Evolutionary conservation across 1,140 invertebrate species (phyloP).

Genomic region (Nasonia giraulti): DNA sequence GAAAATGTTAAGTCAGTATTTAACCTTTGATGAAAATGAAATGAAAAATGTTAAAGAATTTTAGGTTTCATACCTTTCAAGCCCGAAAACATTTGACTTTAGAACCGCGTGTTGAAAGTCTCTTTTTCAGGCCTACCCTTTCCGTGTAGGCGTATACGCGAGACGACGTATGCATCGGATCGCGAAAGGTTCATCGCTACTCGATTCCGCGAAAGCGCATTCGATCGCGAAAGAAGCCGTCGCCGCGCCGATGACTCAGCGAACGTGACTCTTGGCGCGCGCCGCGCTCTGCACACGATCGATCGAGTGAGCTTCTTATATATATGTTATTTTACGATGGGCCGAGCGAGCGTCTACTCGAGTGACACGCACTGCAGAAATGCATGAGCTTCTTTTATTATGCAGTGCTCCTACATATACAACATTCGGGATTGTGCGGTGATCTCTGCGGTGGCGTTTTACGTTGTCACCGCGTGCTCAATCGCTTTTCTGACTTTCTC

Average conservation of each 20-base stretch:
- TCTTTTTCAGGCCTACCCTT: no score
- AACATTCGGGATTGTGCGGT: neutral
- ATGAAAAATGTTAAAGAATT: no score
- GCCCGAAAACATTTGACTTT: no score
- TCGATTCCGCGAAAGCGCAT: neutral
- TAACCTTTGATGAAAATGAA: no score
- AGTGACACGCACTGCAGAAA: neutral
- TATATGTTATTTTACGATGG: neutral
- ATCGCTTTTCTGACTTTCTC: neutral
- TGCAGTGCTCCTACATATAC: neutral
- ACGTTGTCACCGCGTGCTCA: neutral
- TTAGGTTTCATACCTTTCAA: no score
- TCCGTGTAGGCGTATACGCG: no score
- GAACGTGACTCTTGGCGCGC: conserved; percentile 10
- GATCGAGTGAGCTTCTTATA: neutral
- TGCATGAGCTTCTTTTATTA: neutral
- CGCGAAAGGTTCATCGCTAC: no score
- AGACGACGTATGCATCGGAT: no score
- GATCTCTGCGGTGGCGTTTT: neutral
- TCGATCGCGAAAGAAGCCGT: neutral
- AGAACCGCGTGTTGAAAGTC: no score
- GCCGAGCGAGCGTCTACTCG: neutral
- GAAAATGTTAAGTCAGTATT: no score
- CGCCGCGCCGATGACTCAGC: conserved; percentile 22
- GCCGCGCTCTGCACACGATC: neutral